A percentile compares a stretch with the other conserved stretches of the same genome.
Evolutionary conservation across 64 coral and sea anemone genomes (phyloP).

Genomic region (Montipora foliosa): DNA sequence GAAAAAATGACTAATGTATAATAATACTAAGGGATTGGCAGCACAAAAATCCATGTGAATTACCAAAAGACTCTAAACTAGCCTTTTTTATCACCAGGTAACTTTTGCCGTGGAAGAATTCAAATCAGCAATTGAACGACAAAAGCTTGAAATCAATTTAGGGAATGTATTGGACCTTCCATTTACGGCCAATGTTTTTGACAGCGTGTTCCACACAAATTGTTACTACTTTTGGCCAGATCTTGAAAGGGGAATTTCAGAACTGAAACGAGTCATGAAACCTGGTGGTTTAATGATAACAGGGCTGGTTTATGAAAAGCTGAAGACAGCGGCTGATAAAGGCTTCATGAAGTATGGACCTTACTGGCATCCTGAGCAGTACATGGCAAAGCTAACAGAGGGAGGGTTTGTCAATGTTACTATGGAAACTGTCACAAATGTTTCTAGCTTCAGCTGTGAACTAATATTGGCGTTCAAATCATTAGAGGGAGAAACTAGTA

Average conservation of each 20-base stretch:
- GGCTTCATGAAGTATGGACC: constrained; percentile 38
- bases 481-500: background rate
- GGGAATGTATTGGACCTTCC: constrained; percentile 38
- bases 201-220: constrained; percentile 36
- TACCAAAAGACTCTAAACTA: too few relatives aligned
- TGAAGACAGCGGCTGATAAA: background rate
- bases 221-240: constrained; percentile 58
- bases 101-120: background rate
- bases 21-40: too few relatives aligned
- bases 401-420: constrained; percentile 31
- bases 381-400: constrained; percentile 8
- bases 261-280: constrained; percentile 33
- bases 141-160: constrained; percentile 33
- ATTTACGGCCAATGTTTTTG: background rate
- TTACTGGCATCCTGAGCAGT: constrained; percentile 2
- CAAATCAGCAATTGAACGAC: background rate
- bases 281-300: constrained; percentile 27
- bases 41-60: too few relatives aligned
- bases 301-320: background rate
- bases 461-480: constrained; percentile 23
- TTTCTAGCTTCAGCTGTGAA: background rate
- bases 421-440: constrained; percentile 3
- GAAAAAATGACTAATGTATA: too few relatives aligned
- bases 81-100: background rate
- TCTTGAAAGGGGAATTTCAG: constrained; percentile 19